These are phyloP conservation scores for Ctenomys sociabilis DNA, from an alignment of 2,113 vertebrate species.

Conservation along the genomic window DNA sequence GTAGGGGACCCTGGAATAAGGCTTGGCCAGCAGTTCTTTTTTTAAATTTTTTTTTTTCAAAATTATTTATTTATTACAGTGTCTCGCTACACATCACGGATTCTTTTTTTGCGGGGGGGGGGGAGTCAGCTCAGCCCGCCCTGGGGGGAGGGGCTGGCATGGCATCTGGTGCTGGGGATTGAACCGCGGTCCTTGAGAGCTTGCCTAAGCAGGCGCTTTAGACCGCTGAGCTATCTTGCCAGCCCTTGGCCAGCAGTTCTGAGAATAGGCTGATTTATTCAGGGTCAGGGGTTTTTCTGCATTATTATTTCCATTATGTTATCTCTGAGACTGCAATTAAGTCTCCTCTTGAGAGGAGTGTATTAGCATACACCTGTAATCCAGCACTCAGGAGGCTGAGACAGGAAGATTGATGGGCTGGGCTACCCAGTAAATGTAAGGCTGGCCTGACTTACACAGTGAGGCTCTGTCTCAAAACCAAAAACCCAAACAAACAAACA, in stretches of 20 bases:
- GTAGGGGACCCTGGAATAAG: background rate
- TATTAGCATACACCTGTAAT: background rate
- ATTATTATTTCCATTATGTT: background rate
- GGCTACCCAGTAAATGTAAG: background rate
- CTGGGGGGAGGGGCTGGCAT: too few relatives aligned
- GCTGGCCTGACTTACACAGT: background rate
- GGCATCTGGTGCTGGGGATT: too few relatives aligned
- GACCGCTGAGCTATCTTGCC: too few relatives aligned
- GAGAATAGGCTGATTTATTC: background rate
- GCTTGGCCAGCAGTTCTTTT: background rate
- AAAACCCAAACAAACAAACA: too few relatives aligned
- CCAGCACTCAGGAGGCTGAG: background rate
- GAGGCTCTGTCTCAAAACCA: background rate
- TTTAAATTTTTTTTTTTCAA: too few relatives aligned
- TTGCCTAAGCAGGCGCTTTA: too few relatives aligned
- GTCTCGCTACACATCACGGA: too few relatives aligned
- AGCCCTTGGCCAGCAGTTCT: too few relatives aligned
- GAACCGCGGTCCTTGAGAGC: too few relatives aligned
- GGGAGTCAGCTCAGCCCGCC: too few relatives aligned
- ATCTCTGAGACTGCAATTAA: background rate
- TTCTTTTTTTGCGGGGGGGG: too few relatives aligned
- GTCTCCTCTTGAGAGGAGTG: background rate
- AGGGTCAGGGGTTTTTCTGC: background rate
- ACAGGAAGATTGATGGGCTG: background rate
- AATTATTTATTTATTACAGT: too few relatives aligned